These are phyloP conservation scores for Phylloscopus trochilus DNA, from an alignment of 2,113 vertebrate species.

Conservation along the genomic window DNA sequence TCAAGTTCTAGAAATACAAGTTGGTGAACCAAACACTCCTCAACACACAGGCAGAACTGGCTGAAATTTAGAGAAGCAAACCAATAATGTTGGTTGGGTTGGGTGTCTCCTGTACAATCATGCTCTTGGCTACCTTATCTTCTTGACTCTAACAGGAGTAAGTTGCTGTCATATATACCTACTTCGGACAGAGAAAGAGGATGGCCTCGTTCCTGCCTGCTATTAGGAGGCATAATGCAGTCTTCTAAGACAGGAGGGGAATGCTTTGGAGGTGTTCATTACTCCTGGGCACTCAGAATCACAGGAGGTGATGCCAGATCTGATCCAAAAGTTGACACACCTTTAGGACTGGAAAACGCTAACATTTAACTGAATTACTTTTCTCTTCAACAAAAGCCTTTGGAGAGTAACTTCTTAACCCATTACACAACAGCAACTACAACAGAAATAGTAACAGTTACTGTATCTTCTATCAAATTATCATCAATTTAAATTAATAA, in stretches of 20 bases:
- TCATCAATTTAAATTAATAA: neutral
- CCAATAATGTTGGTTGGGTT: neutral
- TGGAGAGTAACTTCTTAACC: neutral
- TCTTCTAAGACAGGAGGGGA: neutral
- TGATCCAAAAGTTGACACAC: neutral
- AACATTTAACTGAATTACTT: neutral
- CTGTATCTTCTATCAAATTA: neutral
- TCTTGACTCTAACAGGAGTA: neutral
- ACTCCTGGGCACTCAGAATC: neutral
- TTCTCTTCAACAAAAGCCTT: neutral
- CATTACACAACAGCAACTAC: neutral
- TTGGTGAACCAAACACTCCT: neutral
- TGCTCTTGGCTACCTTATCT: neutral
- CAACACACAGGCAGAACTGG: neutral
- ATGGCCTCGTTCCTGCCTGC: neutral
- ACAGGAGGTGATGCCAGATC: neutral
- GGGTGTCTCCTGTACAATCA: neutral
- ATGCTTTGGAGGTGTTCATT: neutral
- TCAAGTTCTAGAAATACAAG: neutral
- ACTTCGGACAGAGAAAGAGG: neutral
- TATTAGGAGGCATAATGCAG: neutral
- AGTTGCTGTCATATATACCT: fast-evolving
- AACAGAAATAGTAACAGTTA: neutral
- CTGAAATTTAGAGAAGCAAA: neutral
- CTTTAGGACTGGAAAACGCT: neutral